Conservation (phyloP, 2,797 vertebrate species). For the Somateria mollissima region DNA sequence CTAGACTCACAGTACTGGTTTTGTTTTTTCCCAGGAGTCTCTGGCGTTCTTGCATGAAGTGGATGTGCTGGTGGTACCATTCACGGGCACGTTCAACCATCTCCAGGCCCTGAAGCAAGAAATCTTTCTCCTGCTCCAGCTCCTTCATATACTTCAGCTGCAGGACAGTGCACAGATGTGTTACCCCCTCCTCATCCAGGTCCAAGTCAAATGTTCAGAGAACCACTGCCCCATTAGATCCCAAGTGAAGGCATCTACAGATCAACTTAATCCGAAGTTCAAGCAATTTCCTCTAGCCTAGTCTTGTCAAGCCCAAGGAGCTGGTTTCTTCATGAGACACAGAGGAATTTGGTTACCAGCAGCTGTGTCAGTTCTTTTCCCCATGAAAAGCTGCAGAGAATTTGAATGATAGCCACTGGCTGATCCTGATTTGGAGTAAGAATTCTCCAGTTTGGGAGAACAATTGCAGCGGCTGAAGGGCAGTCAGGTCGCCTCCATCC, state of each 20-base stretch:
- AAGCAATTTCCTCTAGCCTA: background rate
- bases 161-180: background rate
- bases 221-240: background rate
- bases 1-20: conserved; percentile 76
- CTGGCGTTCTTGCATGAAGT: conserved; percentile 89
- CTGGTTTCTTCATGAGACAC: background rate
- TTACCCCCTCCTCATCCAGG: background rate
- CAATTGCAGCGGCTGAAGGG: background rate
- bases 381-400: background rate
- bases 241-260: background rate
- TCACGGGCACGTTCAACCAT: conserved; percentile 87
- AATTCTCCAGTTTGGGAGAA: background rate
- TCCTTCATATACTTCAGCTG: conserved; percentile 95
- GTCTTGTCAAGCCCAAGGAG: background rate
- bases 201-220: background rate
- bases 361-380: background rate
- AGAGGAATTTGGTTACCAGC: background rate
- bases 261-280: background rate
- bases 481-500: background rate
- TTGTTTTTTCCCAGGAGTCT: conserved; percentile 83
- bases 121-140: conserved; percentile 93
- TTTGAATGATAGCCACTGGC: background rate
- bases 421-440: background rate
- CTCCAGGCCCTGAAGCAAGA: conserved; percentile 90
- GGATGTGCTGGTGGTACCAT: conserved; percentile 94